Evolutionary conservation across 2,113 vertebrate species (phyloP), one percentile per base, ranked within the genome.

Genomic region (Mirza zaza): DNA sequence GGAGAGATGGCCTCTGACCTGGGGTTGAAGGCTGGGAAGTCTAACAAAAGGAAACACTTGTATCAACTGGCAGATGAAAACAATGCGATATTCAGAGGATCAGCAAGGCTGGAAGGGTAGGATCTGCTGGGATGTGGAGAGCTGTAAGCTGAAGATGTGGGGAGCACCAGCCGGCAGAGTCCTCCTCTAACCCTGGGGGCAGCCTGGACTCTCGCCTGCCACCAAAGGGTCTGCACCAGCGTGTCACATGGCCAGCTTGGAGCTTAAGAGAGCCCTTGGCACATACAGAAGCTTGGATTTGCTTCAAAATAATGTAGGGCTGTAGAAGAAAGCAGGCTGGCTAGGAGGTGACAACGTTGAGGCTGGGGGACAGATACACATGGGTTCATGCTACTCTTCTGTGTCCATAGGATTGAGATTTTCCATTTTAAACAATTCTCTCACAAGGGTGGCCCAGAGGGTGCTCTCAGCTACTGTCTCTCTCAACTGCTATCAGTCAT

Each of bases 111-210:
- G 48, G 50, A 57, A 71, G 29, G 17, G 45, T 12, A 65, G 39
- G 59, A 18, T 6, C 36, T 34, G 11, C 65, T 8, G 39, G 27
- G 52, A 34, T 65, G 34, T 27, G 29, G 39, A 75, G 7, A 5
- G 21, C 50, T 0, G 18, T 11, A 17, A 27, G 5, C 20, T 8
- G 3, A 12, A 29, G 32, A 55, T 17, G 20, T 42, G 48, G 50
- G n/a, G 0, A 10, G 10, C 0, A 9, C 34, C 34, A 15, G 50
- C 18, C 6, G 8, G 39, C 32, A 23, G 18, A n/a, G 45, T 25
- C 2, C 42, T 42, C 68, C 50, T 59, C 65, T 25, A 61, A 18
- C 8, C 34, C 32, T 0, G n/a, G 25, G 2, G 59, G 29, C 57
- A 48, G 1, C 20, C 63, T 3, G 13, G 21, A 70, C n/a, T 13